Base-by-base conservation (phyloP, 2,113 vertebrate species). In the Pluvianellus socialis region DNA sequence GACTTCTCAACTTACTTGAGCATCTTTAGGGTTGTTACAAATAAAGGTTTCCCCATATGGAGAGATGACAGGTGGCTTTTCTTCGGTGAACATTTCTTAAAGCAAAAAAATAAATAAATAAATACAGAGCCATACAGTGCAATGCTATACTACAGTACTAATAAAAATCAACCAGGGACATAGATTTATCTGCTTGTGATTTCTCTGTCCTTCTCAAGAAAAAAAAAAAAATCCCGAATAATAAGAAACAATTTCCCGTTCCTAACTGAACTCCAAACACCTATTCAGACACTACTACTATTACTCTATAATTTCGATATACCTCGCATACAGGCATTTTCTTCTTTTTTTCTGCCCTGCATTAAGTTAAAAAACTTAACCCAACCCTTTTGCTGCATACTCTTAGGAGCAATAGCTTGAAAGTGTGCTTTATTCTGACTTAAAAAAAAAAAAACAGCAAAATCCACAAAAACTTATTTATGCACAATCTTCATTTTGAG, bases 1-100 rank as follows among this genome's bases (percentile, higher is more conserved):
- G 26, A 67, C 32, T 79, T 96, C 55, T 84, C 38, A 55, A 99
- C 99, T 98, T 97, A 99, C 99, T 97, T 93, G 67, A 85, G 95
- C 58, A 93, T 94, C 96, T 80, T 98, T 94, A 77, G 97, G 61
- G 79, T 63, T 97, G 97, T 98, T 98, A 97, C 97, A 98, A 90
- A 99, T 96, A 97, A 98, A 99, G 42, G 98, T 98, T 96, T 99
- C 99, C 82, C 99, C 99, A 75, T 99, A 99, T 24, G 99, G 99
- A 97, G 97, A 98, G 67, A 99, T 99, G 40, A 98, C 85, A 13
- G 96, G 96, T 96, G 96, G 94, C 49, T 97, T 98, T 95, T 98
- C 98, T 92, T 98, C 98, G 90, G 74, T 91, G 90, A 73, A 79
- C 96, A 56, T 32, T 90, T 97, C 98, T 98, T 96, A 84, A 93